Evolutionary conservation across 2,113 vertebrate genomes (phyloP), one percentile per base, ranked within the genome.

Genomic region (Equus quagga): DNA sequence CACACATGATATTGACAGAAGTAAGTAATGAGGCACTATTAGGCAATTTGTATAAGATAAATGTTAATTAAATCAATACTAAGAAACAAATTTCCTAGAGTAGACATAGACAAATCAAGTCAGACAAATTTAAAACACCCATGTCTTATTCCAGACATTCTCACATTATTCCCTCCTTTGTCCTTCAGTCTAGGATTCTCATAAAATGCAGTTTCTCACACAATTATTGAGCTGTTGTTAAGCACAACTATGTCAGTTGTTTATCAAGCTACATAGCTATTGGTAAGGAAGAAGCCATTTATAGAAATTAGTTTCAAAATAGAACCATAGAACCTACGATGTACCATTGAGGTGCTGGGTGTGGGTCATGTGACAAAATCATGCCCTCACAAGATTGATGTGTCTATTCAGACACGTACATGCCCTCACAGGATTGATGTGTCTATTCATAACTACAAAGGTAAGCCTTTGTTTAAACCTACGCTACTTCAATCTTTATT

Each of bases 251-350:
- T 79, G 60, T 62, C 6, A 70, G 51, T 28, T 95, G 17, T 78
- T 92, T 94, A 67, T 72, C 44, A 94, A 65, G 12, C 17, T 92
- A 72, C 92, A 73, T 33, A 83, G 28, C 24, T 94, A 86, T 67
- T 89, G 41, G 23, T 75, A 84, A 54, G 67, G 72, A 91, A 86
- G 31, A 92, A 95, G 46, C 9, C 69, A 93, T 93, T 85, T 89
- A 76, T 5, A 96, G 75, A 89, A 92, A 73, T 67, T 14, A 72
- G 33, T 81, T 96, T 95, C 51, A 97, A 96, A 89, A 58, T 10
- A 58, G 46, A 84, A 65, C 62, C 31, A 49, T n/a, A 93, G 31
- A 67, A 17, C 14, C 51, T 75, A 92, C 6, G 31, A n/a, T 8
- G n/a, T 84, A 69, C 24, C 72, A 92, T 4, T 8, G 31, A 89